Evolutionary conservation across 1,140 invertebrate genomes (phyloP).

Genomic region (Zaprionus tsacasi): DNA sequence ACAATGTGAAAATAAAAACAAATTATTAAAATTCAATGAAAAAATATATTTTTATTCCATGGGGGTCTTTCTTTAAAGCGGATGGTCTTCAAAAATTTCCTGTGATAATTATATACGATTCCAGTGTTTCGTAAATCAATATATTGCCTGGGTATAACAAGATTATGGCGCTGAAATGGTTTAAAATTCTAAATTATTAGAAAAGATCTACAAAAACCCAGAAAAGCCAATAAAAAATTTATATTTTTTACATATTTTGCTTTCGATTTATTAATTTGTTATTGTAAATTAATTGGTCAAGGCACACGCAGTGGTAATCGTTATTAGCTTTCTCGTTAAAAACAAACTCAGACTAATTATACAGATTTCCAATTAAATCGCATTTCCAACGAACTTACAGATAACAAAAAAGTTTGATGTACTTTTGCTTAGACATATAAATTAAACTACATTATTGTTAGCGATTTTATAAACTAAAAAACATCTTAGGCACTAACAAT

Average conservation of each 20-base stretch:
- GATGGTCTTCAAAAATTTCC: no score
- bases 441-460: constrained; percentile 79
- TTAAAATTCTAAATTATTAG: no score
- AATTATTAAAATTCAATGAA: constrained; percentile 71
- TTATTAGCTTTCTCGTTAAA: constrained; percentile 39
- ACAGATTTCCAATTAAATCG: constrained; percentile 35
- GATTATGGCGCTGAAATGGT: no score
- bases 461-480: constrained; percentile 76
- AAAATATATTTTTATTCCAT: background rate
- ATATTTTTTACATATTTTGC: constrained; percentile 54
- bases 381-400: constrained; percentile 66
- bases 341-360: constrained; percentile 50
- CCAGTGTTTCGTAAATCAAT: no score
- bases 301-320: constrained; percentile 62
- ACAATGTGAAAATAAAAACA: constrained; percentile 78
- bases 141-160: no score
- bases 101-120: no score
- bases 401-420: constrained; percentile 59
- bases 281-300: constrained; percentile 77
- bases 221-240: background rate
- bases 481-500: constrained; percentile 72
- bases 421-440: constrained; percentile 59
- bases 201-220: no score
- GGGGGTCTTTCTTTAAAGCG: background rate
- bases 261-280: constrained; percentile 78